These are phyloP conservation scores for Steinernema feltiae DNA, from an alignment of 1,140 invertebrate genomes.

Conservation along the genomic window DNA sequence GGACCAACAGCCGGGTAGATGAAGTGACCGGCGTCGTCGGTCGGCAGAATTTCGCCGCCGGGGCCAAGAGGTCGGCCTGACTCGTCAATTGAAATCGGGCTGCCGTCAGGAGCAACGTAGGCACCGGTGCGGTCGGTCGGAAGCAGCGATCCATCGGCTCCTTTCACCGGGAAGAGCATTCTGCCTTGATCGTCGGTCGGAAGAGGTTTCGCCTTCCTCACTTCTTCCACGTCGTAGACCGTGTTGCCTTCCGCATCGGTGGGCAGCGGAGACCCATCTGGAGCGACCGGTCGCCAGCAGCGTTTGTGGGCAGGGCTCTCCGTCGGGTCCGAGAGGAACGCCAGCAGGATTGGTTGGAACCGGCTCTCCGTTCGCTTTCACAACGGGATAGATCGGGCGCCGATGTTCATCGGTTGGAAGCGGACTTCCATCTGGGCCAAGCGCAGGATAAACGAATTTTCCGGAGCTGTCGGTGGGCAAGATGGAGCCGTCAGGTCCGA, in stretches of 20 bases:
- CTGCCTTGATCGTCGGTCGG: neutral
- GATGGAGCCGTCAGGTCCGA: slow-evolving; percentile 20
- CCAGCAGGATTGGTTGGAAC: neutral
- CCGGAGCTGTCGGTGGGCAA: slow-evolving; percentile 17
- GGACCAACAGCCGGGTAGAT: slow-evolving; percentile 29
- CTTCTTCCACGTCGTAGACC: neutral
- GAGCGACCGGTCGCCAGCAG: neutral
- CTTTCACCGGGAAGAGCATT: neutral
- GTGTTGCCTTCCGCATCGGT: slow-evolving; percentile 7
- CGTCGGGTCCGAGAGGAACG: slow-evolving; percentile 1
- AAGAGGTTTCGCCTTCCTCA: neutral
- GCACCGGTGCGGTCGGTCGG: slow-evolving; percentile 1
- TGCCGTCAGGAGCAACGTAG: slow-evolving; percentile 19
- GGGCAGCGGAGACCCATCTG: slow-evolving; percentile 15
- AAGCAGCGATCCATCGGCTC: neutral
- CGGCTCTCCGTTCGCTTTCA: neutral
- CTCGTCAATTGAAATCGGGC: slow-evolving; percentile 14
- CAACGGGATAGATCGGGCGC: slow-evolving; percentile 7
- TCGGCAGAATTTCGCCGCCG: neutral
- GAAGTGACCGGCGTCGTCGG: neutral
- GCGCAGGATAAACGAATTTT: slow-evolving; percentile 13
- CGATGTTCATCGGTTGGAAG: slow-evolving; percentile 19
- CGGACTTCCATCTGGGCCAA: slow-evolving; percentile 21
- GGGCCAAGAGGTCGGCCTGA: slow-evolving; percentile 21
- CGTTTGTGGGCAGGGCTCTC: slow-evolving; percentile 18